phyloP scores from a whole-genome alignment of 2,888 invertebrate species.

The Biston stratarius region DNA sequence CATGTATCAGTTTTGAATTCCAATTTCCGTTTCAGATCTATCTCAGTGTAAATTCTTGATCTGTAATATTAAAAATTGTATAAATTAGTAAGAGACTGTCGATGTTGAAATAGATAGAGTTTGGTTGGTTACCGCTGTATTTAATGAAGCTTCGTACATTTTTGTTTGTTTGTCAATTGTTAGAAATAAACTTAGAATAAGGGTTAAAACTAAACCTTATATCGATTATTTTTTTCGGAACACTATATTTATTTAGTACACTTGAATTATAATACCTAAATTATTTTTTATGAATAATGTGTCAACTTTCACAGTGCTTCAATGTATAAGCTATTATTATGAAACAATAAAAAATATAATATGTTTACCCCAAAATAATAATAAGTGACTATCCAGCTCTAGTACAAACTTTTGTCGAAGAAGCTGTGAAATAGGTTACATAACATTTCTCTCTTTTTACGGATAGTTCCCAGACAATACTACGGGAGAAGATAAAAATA shows the following conservation, averaged over 20 bases:
- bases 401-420: conserved; percentile 73
- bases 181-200: conserved; percentile 60
- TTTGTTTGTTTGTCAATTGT: conserved; percentile 73
- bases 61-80: conserved; percentile 72
- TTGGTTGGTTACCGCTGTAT: conserved; percentile 74
- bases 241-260: conserved; percentile 37
- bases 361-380: not conserved
- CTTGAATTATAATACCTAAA: not conserved
- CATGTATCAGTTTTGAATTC: conserved; percentile 65
- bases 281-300: conserved; percentile 10
- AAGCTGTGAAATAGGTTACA: conserved; percentile 31
- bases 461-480: conserved; percentile 54
- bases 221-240: conserved; percentile 30
- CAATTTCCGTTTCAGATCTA: conserved; percentile 48
- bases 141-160: conserved; percentile 66
- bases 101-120: conserved; percentile 67
- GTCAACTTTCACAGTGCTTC: conserved; percentile 32
- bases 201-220: conserved; percentile 32
- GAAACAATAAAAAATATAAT: not conserved
- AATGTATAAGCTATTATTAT: not conserved
- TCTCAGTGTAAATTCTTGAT: conserved; percentile 67
- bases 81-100: conserved; percentile 78
- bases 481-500: conserved; percentile 58
- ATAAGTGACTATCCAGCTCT: conserved; percentile 58
- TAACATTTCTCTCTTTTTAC: conserved; percentile 33